Conservation (phyloP, 2,797 vertebrate species). For the Heterohyrax brucei region DNA sequence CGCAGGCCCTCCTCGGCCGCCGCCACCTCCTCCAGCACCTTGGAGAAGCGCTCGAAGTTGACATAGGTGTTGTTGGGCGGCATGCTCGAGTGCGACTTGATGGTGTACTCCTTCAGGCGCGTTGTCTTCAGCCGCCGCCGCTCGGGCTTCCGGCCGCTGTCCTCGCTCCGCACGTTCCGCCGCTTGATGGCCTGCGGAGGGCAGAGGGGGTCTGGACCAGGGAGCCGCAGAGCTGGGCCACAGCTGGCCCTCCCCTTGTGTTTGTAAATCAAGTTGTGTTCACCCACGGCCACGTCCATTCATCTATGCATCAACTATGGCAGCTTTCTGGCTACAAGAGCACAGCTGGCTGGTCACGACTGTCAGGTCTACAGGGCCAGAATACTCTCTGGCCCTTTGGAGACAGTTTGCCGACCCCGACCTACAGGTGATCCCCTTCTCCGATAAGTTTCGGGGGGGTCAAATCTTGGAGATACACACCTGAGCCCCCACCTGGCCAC, state of each 20-base stretch:
- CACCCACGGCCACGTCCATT: neutral
- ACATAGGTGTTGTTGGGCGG: constrained; percentile 99
- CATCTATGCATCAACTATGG: neutral
- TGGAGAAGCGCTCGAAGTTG: constrained; percentile 99
- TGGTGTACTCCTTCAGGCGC: constrained; percentile 99
- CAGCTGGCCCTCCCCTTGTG: rapidly evolving
- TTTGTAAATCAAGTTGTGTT: neutral
- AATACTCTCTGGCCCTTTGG: neutral
- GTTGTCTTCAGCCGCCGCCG: constrained; percentile 97
- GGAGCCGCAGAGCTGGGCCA: rapidly evolving
- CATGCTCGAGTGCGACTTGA: constrained; percentile 99
- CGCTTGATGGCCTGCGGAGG: constrained; percentile 96
- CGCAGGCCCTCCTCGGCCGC: constrained; percentile 95
- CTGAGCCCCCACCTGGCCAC: too few relatives aligned
- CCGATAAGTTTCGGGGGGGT: neutral
- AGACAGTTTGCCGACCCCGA: neutral
- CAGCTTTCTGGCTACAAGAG: neutral
- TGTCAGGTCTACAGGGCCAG: too few relatives aligned
- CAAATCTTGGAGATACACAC: neutral
- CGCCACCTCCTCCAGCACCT: constrained; percentile 97
- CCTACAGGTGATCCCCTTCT: neutral
- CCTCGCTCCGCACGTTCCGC: constrained; percentile 96
- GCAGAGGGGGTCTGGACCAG: rapidly evolving
- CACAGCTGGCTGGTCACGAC: too few relatives aligned
- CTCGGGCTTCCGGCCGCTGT: constrained; percentile 95